These are phyloP conservation scores for Drosophila mayaguana DNA, from an alignment of 2,888 invertebrate genomes.

Conservation along the genomic window DNA sequence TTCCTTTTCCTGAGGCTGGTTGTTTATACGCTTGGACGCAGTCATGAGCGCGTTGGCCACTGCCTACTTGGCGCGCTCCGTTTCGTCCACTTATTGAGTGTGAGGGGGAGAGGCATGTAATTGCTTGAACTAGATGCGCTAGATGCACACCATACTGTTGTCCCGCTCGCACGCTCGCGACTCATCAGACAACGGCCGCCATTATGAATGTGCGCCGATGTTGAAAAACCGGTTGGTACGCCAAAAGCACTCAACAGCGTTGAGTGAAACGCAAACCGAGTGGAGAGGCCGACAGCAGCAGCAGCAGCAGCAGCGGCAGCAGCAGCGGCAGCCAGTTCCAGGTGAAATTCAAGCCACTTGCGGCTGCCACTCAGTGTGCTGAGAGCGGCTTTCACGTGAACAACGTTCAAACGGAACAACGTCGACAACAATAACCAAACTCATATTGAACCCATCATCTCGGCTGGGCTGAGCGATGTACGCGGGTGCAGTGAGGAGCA, in stretches of 20 bases:
- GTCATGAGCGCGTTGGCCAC: conserved; percentile 82
- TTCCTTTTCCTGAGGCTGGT: conserved; percentile 54
- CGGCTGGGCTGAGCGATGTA: conserved; percentile 48
- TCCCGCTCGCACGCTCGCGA: conserved; percentile 51
- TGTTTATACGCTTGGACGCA: conserved; percentile 75
- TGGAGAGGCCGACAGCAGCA: conserved; percentile 11
- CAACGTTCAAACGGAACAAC: conserved; percentile 75
- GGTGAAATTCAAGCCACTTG: conserved; percentile 82
- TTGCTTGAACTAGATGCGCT: conserved; percentile 68
- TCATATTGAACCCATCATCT: conserved; percentile 23
- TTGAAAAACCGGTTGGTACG: conserved; percentile 74
- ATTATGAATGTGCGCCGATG: conserved; percentile 77
- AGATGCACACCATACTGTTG: conserved; percentile 21
- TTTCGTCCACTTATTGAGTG: conserved; percentile 22
- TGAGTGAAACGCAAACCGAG: conserved; percentile 56
- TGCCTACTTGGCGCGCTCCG: conserved; percentile 67
- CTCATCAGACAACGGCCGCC: conserved; percentile 65
- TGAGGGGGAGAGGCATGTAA: conserved; percentile 58
- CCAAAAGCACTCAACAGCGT: conserved; percentile 67
- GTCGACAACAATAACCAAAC: conserved; percentile 21
- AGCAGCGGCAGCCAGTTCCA: conserved; percentile 43
- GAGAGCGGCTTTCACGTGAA: conserved; percentile 84
- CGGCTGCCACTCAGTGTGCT: conserved; percentile 82
- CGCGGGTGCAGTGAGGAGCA: conserved; percentile 51
- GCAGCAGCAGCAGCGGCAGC: conserved; percentile 8